Conservation (phyloP, 2,888 invertebrate species). For the Nipponacmea schrenckii region DNA sequence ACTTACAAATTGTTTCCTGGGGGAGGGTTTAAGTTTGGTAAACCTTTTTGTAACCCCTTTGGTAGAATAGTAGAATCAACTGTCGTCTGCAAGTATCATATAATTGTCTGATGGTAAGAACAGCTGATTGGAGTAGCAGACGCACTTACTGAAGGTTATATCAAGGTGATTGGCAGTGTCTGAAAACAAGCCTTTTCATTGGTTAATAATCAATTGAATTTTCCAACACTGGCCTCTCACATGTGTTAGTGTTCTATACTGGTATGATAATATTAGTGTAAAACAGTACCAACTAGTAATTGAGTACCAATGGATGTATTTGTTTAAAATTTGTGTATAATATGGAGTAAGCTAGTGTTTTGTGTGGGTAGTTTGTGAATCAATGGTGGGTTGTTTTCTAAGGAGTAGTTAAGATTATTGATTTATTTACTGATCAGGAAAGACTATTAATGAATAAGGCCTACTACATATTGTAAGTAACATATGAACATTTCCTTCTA, state of each 20-base stretch:
- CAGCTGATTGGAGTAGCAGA: slow-evolving; percentile 5
- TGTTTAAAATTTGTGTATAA: not conserved
- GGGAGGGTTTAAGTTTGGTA: too few species aligned
- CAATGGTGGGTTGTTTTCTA: too few species aligned
- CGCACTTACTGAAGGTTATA: slow-evolving; percentile 4
- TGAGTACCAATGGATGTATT: not conserved
- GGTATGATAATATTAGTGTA: not conserved
- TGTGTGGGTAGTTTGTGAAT: too few species aligned
- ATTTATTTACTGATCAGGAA: too few species aligned
- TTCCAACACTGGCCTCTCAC: not conserved
- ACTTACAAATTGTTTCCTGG: too few species aligned
- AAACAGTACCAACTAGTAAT: not conserved
- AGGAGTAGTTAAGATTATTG: too few species aligned
- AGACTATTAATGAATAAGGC: too few species aligned
- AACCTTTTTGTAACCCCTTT: too few species aligned
- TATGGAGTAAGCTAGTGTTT: not conserved
- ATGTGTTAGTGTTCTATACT: not conserved
- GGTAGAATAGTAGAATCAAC: too few species aligned
- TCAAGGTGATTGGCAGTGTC: slow-evolving; percentile 5
- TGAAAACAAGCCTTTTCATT: not conserved
- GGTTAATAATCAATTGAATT: not conserved
- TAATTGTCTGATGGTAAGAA: not conserved
- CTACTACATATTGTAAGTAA: too few species aligned
- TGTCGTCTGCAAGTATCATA: too few species aligned
- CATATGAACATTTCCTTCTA: too few species aligned